Base-by-base conservation (phyloP, 2,797 vertebrate species). In the Intellagama lesueurii region DNA sequence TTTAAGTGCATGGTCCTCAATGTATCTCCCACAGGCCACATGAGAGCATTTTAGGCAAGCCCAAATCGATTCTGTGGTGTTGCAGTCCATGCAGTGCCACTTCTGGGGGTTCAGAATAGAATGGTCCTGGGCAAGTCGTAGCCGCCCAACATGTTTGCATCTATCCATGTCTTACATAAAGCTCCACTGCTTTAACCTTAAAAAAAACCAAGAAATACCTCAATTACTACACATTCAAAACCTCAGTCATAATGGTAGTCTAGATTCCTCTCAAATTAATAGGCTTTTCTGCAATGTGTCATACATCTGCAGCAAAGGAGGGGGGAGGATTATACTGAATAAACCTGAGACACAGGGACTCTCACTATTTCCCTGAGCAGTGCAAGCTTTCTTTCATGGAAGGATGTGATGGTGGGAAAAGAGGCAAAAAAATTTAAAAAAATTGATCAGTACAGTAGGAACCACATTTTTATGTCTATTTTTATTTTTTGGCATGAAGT, bases 21-120 rank as follows among this genome's bases (percentile, higher is more conserved):
- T 98, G 96, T 99, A 99, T 88, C 97, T 97, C 81, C 99, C 99
- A 69, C 99, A 99, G 64, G 99, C 98, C 90, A 99, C 99, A 49
- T 99, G 98, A 1, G 99, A 98, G 96, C 99, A 99, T 96, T 99
- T 99, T 92, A 99, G 98, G 94, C 99, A 99, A 90, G 99, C 99
- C 99, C 99, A 99, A 94, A 98, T 97, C 0, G 99, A 99, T 94
- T 99, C 99, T 0, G 98, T 98, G 93, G 98, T 99, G 96, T 97
- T 95, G 96, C 99, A 99, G 94, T 98, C 98, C 94, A 98, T 94
- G 77, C 99, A 99, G 89, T 95, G 97, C 99, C 99, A 99, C 97
- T 99, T 99, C 94, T 99, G 99, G 0, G 99, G 98, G 96, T 99
- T 99, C 96, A 99, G 97, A 96, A 99, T 98, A 84, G 99, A 99